phyloP scores from a whole-genome alignment of 2,888 invertebrate genomes.

The Cryptophagus acutangulus region DNA sequence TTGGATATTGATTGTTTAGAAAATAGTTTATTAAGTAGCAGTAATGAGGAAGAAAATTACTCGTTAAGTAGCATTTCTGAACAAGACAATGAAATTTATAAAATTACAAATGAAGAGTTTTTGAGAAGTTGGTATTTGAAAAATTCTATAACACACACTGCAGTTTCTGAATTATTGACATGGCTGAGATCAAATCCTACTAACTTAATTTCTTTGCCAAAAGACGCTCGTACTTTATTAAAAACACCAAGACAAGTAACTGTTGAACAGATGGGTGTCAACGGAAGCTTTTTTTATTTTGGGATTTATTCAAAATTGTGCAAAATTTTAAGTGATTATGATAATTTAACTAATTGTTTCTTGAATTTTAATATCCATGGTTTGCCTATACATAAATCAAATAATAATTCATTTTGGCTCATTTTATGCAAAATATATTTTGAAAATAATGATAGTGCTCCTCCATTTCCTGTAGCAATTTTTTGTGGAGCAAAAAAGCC shows the following conservation, averaged over 20 bases:
- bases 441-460: not conserved
- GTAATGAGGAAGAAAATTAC: too few relatives aligned
- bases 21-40: too few relatives aligned
- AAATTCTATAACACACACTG: not conserved
- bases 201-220: not conserved
- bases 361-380: conserved; percentile 15
- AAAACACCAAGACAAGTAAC: not conserved
- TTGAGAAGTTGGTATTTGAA: not conserved
- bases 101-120: too few relatives aligned
- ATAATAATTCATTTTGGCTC: conserved; percentile 17
- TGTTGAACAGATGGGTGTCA: not conserved
- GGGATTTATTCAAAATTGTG: not conserved
- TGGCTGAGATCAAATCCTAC: not conserved
- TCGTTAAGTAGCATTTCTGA: too few relatives aligned
- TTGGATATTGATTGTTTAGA: too few relatives aligned
- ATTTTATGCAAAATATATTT: conserved; percentile 18
- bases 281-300: not conserved
- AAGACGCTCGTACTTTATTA: conserved; percentile 1
- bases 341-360: too few relatives aligned
- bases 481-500: conserved; percentile 22
- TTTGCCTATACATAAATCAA: conserved; percentile 15
- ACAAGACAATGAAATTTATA: too few relatives aligned
- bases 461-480: conserved; percentile 8
- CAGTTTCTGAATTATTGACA: not conserved
- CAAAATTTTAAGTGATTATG: too few relatives aligned